phyloP scores from a whole-genome alignment of 2,113 vertebrate species.

The Seriola rivoliana region DNA sequence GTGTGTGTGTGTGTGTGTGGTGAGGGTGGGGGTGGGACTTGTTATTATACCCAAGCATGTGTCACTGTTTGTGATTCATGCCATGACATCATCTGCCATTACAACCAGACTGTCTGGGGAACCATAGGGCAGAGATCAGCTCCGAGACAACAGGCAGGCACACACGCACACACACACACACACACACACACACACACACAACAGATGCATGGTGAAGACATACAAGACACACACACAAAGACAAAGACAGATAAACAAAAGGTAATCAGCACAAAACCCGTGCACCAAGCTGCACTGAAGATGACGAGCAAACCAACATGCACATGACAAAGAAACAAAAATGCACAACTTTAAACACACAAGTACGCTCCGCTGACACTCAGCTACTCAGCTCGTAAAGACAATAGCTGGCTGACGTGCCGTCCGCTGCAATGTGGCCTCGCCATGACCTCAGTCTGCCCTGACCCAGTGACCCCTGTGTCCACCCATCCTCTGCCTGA shows the following conservation, averaged over 20 bases:
- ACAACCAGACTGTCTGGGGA: constrained; percentile 82
- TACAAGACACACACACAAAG: not conserved
- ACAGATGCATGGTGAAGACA: not conserved
- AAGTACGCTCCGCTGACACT: not conserved
- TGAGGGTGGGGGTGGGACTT: constrained; percentile 55
- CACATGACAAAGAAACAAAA: not conserved
- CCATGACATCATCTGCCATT: constrained; percentile 86
- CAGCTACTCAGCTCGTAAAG: constrained; percentile 4
- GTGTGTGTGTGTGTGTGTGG: constrained; percentile 7
- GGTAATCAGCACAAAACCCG: not conserved
- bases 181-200: not conserved
- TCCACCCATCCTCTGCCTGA: constrained; percentile 39
- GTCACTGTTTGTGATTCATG: constrained; percentile 83
- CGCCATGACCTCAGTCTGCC: constrained; percentile 31
- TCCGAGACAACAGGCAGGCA: constrained; percentile 52
- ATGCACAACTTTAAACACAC: not conserved
- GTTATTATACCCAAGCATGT: constrained; percentile 79
- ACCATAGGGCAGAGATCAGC: constrained; percentile 72
- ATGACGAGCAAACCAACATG: not conserved
- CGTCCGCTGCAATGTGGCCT: constrained; percentile 11
- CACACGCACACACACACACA: constrained; percentile 1
- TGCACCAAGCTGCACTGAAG: not conserved
- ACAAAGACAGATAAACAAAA: constrained; percentile 18
- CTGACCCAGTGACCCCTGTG: constrained; percentile 60
- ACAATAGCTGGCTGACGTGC: constrained; percentile 19